These are phyloP conservation scores for Xylocopa sonorina DNA, from an alignment of 1,140 invertebrate genomes.

Conservation along the genomic window DNA sequence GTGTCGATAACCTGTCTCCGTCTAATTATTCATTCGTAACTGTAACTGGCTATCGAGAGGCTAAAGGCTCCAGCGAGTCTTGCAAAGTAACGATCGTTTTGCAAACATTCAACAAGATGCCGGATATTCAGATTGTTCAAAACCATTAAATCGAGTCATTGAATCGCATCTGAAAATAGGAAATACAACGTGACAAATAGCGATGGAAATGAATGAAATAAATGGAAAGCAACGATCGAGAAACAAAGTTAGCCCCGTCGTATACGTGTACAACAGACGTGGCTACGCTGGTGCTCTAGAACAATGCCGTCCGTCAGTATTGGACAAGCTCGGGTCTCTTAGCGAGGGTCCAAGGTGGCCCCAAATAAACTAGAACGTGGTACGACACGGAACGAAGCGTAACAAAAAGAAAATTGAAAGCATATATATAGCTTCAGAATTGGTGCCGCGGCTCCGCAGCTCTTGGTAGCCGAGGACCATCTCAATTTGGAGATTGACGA, in stretches of 20 bases:
- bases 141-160: background rate
- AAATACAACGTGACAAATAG: too few species aligned
- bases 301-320: slow-evolving; percentile 44
- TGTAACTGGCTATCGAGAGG: background rate
- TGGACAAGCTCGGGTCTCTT: background rate
- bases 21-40: slow-evolving; percentile 5
- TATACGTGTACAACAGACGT: background rate
- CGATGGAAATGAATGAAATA: background rate
- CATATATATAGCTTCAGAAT: slow-evolving; percentile 63
- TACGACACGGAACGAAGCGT: slow-evolving; percentile 62
- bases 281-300: slow-evolving; percentile 29
- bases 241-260: too few species aligned
- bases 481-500: slow-evolving; percentile 48
- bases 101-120: background rate
- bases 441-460: slow-evolving; percentile 43
- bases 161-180: background rate
- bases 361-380: slow-evolving; percentile 70
- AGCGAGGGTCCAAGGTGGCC: slow-evolving; percentile 25
- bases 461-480: background rate
- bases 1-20: background rate
- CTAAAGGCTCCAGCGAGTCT: too few species aligned
- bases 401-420: slow-evolving; percentile 64
- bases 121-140: background rate
- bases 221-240: background rate
- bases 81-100: background rate